A percentile compares a stretch with the other conserved stretches of the same genome.
These are phyloP conservation scores for Plemyria rubiginata DNA, from an alignment of 2,888 invertebrate species.

Conservation along the genomic window DNA sequence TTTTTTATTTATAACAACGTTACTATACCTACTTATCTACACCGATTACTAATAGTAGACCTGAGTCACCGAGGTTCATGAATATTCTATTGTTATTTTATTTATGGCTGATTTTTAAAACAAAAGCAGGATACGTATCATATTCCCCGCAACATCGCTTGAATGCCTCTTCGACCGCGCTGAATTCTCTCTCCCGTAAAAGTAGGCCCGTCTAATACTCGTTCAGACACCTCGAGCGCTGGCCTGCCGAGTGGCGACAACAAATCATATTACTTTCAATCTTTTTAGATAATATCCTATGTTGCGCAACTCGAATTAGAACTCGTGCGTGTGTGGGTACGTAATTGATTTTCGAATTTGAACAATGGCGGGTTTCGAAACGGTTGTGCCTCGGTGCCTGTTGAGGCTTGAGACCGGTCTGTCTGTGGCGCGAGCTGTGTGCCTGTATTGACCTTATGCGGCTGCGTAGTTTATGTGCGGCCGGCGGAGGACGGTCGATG, in stretches of 20 bases:
- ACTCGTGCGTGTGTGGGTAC: slow-evolving; percentile 66
- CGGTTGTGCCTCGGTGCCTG: slow-evolving; percentile 46
- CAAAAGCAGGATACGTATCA: slow-evolving; percentile 21
- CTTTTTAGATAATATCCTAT: slow-evolving; percentile 61
- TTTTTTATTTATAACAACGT: background rate
- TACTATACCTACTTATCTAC: no score
- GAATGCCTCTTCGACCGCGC: slow-evolving; percentile 30
- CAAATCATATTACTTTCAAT: slow-evolving; percentile 56
- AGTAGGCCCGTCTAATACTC: slow-evolving; percentile 34
- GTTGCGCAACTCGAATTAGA: slow-evolving; percentile 70
- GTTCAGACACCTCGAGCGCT: slow-evolving; percentile 46
- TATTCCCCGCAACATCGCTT: slow-evolving; percentile 29
- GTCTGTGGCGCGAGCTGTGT: slow-evolving; percentile 53
- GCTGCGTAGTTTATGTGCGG: slow-evolving; percentile 80
- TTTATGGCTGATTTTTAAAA: slow-evolving; percentile 12
- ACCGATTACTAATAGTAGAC: no score
- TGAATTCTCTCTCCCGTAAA: slow-evolving; percentile 32
- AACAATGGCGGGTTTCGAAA: slow-evolving; percentile 76
- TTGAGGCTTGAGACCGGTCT: slow-evolving; percentile 47
- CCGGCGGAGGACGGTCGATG: slow-evolving; percentile 83
- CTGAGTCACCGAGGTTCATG: slow-evolving; percentile 10
- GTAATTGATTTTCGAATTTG: slow-evolving; percentile 73
- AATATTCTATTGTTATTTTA: slow-evolving; percentile 7
- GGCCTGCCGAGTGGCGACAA: slow-evolving; percentile 42
- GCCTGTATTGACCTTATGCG: slow-evolving; percentile 81